These are phyloP conservation scores for Philaenus spumarius DNA, from an alignment of 1,140 invertebrate species.

Conservation along the genomic window DNA sequence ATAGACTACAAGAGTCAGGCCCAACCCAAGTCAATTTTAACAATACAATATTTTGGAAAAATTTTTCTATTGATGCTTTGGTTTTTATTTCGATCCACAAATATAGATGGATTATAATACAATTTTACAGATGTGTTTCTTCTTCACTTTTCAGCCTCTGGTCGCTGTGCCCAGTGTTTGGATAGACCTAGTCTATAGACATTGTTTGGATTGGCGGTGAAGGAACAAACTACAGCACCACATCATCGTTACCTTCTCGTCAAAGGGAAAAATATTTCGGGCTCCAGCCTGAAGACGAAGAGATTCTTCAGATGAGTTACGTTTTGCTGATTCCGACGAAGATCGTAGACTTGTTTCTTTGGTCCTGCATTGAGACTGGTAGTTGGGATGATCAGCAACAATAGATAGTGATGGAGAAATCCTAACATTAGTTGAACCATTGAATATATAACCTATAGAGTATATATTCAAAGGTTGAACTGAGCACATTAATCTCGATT, in stretches of 20 bases:
- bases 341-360: not conserved
- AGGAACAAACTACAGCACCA: not conserved
- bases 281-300: not conserved
- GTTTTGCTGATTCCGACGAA: constrained; percentile 10
- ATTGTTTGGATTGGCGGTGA: not conserved
- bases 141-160: constrained; percentile 3
- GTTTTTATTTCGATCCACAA: too few species aligned
- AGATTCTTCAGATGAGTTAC: not conserved
- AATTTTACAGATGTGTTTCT: too few species aligned
- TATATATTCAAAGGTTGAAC: too few species aligned
- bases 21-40: too few species aligned
- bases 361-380: not conserved
- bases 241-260: not conserved
- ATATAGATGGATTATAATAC: too few species aligned
- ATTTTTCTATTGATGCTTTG: too few species aligned
- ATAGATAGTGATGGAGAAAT: constrained; percentile 88
- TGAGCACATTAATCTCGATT: too few species aligned
- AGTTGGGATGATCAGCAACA: constrained; percentile 85
- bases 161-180: not conserved
- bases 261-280: not conserved
- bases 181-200: not conserved
- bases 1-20: too few species aligned
- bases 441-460: too few species aligned
- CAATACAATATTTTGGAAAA: too few species aligned
- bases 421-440: too few species aligned